phyloP scores from a whole-genome alignment of 2,888 invertebrate genomes.

The Tetanocera ferruginea region DNA sequence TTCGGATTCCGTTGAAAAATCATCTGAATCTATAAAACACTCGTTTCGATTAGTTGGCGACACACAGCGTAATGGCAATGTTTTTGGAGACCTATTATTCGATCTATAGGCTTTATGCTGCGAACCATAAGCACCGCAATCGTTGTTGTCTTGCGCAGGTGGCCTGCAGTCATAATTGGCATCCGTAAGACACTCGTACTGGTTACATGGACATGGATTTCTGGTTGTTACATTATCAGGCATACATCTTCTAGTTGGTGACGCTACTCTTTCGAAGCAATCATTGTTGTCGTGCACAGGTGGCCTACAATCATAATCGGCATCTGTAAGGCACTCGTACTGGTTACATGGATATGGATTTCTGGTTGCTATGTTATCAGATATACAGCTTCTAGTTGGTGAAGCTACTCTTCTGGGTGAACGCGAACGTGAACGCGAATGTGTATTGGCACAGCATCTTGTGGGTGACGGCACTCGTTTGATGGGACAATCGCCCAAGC shows the following conservation, averaged over 20 bases:
- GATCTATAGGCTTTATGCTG: not conserved
- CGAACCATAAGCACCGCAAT: not conserved
- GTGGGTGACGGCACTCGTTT: too few relatives aligned
- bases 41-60: not conserved
- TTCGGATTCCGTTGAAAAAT: too few relatives aligned
- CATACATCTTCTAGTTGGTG: not conserved
- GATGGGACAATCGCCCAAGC: not conserved
- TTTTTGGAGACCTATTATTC: not conserved
- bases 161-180: not conserved
- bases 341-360: too few relatives aligned
- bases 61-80: not conserved
- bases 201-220: too few relatives aligned
- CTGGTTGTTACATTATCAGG: too few relatives aligned
- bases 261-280: too few relatives aligned
- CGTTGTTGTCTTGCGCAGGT: not conserved
- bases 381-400: not conserved
- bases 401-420: not conserved
- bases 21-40: not conserved
- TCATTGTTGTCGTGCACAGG: too few relatives aligned
- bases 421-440: not conserved
- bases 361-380: too few relatives aligned
- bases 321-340: too few relatives aligned
- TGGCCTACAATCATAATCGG: too few relatives aligned
- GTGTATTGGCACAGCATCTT: not conserved
- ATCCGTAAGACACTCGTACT: too few relatives aligned